Percentiles rank a stretch among this genome's conserved stretches.
phyloP scores from a whole-genome alignment of 2,888 invertebrate genomes.

The Atethmia centrago region DNA sequence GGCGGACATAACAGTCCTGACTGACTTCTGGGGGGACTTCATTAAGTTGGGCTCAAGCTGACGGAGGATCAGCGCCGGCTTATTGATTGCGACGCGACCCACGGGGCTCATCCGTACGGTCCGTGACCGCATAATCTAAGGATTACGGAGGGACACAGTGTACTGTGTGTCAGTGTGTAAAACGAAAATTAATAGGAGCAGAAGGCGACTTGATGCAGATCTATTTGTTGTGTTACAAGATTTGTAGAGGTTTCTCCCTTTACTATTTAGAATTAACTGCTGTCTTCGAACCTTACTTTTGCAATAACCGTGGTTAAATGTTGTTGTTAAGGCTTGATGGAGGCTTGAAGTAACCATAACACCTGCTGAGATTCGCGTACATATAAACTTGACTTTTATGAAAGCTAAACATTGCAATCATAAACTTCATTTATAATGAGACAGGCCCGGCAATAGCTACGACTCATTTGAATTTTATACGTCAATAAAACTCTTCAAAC shows the following conservation, averaged over 20 bases:
- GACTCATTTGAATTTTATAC: neutral
- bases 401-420: neutral
- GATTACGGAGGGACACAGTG: constrained; percentile 74
- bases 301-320: neutral
- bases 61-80: constrained; percentile 72
- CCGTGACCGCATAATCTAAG: constrained; percentile 74
- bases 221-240: constrained; percentile 46
- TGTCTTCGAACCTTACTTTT: neutral
- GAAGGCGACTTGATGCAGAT: constrained; percentile 50
- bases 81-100: constrained; percentile 74
- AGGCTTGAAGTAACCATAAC: neutral
- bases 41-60: constrained; percentile 80
- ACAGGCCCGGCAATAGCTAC: neutral
- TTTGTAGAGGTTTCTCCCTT: constrained; percentile 21
- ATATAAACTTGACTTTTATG: neutral
- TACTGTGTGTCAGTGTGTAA: constrained; percentile 69
- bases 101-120: constrained; percentile 66
- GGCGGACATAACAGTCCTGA: constrained; percentile 46
- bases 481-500: constrained; percentile 12
- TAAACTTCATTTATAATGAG: neutral
- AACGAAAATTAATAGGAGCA: constrained; percentile 67
- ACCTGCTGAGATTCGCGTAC: neutral
- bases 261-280: constrained; percentile 21
- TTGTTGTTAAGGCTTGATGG: neutral
- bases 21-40: constrained; percentile 69